These are phyloP conservation scores for Mormyrus lacerda DNA, from an alignment of 2,113 vertebrate species.

Conservation along the genomic window DNA sequence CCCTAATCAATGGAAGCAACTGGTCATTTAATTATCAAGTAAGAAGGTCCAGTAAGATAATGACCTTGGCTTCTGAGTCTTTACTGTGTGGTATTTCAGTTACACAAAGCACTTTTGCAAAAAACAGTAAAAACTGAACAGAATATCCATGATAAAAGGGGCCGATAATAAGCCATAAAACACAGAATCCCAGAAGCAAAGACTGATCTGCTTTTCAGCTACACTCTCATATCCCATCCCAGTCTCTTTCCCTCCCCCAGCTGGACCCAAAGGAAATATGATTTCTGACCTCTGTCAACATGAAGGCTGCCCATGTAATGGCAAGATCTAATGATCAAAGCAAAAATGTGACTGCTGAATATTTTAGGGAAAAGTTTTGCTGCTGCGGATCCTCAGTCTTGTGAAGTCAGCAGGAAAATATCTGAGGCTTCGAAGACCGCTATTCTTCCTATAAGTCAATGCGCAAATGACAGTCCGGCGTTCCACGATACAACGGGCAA, in stretches of 20 bases:
- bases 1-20: neutral
- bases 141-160: constrained; percentile 1
- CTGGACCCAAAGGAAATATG: constrained; percentile 21
- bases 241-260: neutral
- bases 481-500: neutral
- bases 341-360: constrained; percentile 20
- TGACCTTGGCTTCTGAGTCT: constrained; percentile 16
- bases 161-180: neutral
- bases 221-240: neutral
- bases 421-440: constrained; percentile 42
- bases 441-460: constrained; percentile 27
- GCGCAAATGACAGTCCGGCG: neutral
- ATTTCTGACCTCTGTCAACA: constrained; percentile 9
- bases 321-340: constrained; percentile 29
- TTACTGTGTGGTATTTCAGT: constrained; percentile 34
- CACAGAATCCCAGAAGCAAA: constrained; percentile 8
- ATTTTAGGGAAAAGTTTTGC: constrained; percentile 21
- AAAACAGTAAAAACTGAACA: neutral
- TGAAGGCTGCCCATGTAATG: constrained; percentile 1
- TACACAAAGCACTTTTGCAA: constrained; percentile 25
- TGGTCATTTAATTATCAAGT: neutral
- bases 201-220: neutral
- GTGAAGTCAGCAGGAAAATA: constrained; percentile 45
- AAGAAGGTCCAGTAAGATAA: neutral
- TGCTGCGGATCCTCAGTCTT: constrained; percentile 20